These are phyloP conservation scores for Tipula helvola DNA, from an alignment of 2,888 invertebrate species.

Conservation along the genomic window DNA sequence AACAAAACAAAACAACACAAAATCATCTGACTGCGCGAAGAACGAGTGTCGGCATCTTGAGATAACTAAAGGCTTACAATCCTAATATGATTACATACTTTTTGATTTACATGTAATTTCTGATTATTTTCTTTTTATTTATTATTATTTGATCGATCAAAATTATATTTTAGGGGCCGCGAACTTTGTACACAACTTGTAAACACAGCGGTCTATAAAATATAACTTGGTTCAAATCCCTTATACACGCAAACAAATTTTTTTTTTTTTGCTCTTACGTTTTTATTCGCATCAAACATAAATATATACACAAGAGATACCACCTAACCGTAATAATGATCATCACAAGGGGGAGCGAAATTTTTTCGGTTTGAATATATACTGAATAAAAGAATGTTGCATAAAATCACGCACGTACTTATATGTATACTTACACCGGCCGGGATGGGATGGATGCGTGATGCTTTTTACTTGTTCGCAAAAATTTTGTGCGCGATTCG, in stretches of 20 bases:
- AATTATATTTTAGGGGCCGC: background rate
- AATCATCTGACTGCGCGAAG: constrained; percentile 5
- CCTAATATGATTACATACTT: constrained; percentile 38
- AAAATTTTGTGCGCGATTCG: background rate
- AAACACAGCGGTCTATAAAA: background rate
- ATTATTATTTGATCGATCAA: background rate
- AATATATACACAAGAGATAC: background rate
- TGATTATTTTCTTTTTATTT: background rate
- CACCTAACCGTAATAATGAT: background rate
- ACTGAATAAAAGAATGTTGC: background rate
- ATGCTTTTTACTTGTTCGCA: background rate
- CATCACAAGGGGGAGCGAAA: background rate
- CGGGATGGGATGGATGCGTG: background rate
- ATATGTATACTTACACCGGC: background rate
- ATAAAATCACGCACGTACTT: background rate
- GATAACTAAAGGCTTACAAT: constrained; percentile 28
- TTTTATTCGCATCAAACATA: background rate
- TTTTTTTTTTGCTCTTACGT: background rate
- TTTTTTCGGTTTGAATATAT: background rate
- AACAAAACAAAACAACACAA: background rate
- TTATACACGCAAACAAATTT: background rate
- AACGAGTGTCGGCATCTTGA: constrained; percentile 23
- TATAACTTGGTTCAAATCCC: background rate
- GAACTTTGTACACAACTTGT: background rate
- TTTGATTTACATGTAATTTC: constrained; percentile 26